Conservation (phyloP, 2,113 vertebrate species). For the Drymodes brunneopygia region DNA sequence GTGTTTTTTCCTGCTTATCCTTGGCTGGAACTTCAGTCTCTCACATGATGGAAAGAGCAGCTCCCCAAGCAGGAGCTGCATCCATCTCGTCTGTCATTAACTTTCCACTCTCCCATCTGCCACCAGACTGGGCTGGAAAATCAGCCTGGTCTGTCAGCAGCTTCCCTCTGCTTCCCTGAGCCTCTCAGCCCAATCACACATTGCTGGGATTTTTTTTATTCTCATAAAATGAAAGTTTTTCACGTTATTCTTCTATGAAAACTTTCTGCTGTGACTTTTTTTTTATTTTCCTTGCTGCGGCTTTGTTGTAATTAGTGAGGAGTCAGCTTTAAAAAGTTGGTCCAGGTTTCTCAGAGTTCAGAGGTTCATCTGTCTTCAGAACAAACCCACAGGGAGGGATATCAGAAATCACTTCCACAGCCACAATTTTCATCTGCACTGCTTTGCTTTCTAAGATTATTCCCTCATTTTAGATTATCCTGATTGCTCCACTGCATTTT, state of each 20-base stretch:
- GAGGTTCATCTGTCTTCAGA: neutral
- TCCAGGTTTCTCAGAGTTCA: neutral
- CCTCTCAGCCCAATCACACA: neutral
- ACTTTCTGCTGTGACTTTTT: neutral
- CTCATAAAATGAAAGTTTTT: neutral
- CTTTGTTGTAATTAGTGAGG: neutral
- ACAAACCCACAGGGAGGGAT: neutral
- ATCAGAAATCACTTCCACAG: neutral
- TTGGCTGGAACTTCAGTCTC: neutral
- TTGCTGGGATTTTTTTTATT: neutral
- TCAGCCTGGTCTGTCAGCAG: neutral
- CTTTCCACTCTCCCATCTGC: neutral
- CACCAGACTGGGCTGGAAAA: neutral
- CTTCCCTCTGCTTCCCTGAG: neutral
- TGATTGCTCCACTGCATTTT: neutral
- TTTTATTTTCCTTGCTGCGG: neutral
- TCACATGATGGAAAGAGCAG: neutral
- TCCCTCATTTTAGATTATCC: neutral
- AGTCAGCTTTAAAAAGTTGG: neutral
- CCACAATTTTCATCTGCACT: neutral
- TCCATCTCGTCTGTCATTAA: neutral
- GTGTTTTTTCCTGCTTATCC: neutral
- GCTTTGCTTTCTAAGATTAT: neutral
- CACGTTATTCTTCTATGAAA: neutral
- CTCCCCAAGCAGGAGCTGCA: neutral